Percentiles rank a stretch among this genome's conserved stretches.
Conservation (phyloP, 1,140 invertebrate species). For the Scaptomyza pallida region DNA sequence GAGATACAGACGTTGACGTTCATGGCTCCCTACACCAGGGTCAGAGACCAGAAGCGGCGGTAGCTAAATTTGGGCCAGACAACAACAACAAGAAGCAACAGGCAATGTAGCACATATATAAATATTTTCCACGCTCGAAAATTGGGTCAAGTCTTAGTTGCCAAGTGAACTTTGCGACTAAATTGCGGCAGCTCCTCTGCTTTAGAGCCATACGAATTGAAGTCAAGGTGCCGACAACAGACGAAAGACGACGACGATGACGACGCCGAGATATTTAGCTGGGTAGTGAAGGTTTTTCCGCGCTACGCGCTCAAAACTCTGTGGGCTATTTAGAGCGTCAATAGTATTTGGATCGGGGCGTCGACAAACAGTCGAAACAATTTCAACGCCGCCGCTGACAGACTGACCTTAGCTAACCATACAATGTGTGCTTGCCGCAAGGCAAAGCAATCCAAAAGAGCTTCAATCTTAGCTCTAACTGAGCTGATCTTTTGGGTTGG, state of each 20-base stretch:
- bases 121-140: conserved; percentile 42
- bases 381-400: conserved; percentile 45
- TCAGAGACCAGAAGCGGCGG: conserved; percentile 15
- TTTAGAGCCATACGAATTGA: conserved; percentile 51
- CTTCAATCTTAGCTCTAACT: conserved; percentile 7
- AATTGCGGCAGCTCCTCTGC: conserved; percentile 13
- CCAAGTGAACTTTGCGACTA: conserved; percentile 13
- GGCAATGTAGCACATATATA: conserved; percentile 37
- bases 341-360: conserved; percentile 73
- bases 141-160: conserved; percentile 45
- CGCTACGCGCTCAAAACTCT: conserved; percentile 20
- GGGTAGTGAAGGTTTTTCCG: conserved; percentile 67
- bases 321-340: conserved; percentile 64
- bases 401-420: conserved; percentile 67
- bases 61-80: conserved; percentile 22
- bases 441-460: conserved; percentile 28
- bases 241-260: not conserved
- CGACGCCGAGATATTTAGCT: not conserved
- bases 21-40: conserved; percentile 9
- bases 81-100: conserved; percentile 18
- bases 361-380: conserved; percentile 65
- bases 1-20: not conserved
- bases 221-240: conserved; percentile 57
- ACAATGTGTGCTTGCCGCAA: conserved; percentile 21
- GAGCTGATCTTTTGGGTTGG: conserved; percentile 65